phyloP scores from a whole-genome alignment of 2,888 invertebrate genomes.

The Neoascia interrupta region DNA sequence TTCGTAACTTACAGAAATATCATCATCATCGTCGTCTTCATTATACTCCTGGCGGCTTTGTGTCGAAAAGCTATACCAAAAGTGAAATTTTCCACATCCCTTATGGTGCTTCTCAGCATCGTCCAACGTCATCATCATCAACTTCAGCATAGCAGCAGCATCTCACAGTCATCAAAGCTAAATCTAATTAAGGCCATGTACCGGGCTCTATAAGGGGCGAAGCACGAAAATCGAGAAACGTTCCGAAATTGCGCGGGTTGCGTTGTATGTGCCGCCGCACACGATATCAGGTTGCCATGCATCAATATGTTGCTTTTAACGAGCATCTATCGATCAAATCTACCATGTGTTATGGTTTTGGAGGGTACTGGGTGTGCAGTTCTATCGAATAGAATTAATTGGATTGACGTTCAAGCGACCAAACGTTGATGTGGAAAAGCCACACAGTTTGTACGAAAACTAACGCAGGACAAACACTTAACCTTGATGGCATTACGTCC shows the following conservation, averaged over 20 bases:
- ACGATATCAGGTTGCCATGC: constrained; percentile 41
- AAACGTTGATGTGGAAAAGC: background rate
- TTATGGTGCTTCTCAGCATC: constrained; percentile 34
- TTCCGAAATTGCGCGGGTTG: background rate
- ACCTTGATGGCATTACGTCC: constrained; percentile 9
- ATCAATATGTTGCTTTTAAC: constrained; percentile 52
- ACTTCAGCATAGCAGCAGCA: constrained; percentile 34
- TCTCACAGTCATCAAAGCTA: constrained; percentile 48
- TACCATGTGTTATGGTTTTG: constrained; percentile 27
- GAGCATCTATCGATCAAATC: constrained; percentile 60
- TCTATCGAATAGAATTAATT: constrained; percentile 41
- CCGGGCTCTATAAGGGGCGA: no score
- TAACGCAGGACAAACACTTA: constrained; percentile 9
- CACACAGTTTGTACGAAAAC: background rate
- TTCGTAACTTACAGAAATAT: constrained; percentile 10
- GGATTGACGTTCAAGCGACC: constrained; percentile 38
- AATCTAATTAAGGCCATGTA: constrained; percentile 53
- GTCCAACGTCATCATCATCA: constrained; percentile 1
- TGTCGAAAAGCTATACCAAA: constrained; percentile 10
- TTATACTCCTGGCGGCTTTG: constrained; percentile 29
- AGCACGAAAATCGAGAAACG: background rate
- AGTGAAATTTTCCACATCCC: constrained; percentile 1
- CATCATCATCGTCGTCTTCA: constrained; percentile 45
- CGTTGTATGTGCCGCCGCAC: background rate
- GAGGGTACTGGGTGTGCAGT: constrained; percentile 18